phyloP scores from a whole-genome alignment of 23 tunicate species.

The Oikopleura vanhoeffeni region DNA sequence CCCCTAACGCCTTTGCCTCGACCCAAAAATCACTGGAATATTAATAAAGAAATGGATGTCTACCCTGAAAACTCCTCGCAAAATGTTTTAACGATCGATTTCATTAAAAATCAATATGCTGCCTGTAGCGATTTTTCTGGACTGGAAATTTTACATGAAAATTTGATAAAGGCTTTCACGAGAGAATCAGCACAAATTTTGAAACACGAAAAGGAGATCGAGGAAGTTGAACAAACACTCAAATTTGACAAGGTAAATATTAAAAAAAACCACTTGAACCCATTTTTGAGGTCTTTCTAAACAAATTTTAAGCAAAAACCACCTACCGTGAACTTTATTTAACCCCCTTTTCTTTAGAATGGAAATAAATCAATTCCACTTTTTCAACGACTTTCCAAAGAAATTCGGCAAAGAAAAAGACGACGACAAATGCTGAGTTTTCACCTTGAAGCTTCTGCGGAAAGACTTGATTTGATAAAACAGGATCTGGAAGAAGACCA shows the following conservation, averaged over 20 bases:
- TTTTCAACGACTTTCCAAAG: neutral
- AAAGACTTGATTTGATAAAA: too few species aligned
- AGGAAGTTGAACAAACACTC: neutral
- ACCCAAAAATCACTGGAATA: neutral
- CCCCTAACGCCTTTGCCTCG: neutral
- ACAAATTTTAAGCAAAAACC: too few species aligned
- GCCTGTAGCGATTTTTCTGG: neutral
- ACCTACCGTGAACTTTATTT: too few species aligned
- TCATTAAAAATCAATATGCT: neutral
- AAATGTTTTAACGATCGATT: neutral
- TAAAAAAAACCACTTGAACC: too few species aligned
- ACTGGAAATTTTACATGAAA: neutral
- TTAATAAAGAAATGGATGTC: neutral
- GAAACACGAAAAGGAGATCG: neutral
- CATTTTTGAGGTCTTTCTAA: too few species aligned
- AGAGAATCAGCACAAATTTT: neutral
- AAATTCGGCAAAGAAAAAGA: neutral
- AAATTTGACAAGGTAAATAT: conserved; percentile 12
- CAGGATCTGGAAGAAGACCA: neutral
- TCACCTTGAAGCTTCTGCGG: neutral
- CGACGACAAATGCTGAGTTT: neutral
- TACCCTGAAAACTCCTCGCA: neutral
- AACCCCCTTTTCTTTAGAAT: neutral
- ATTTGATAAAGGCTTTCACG: neutral
- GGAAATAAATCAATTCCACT: neutral